These are phyloP conservation scores for Cyanoramphus novaezelandiae DNA, from an alignment of 2,113 vertebrate species.

Conservation along the genomic window DNA sequence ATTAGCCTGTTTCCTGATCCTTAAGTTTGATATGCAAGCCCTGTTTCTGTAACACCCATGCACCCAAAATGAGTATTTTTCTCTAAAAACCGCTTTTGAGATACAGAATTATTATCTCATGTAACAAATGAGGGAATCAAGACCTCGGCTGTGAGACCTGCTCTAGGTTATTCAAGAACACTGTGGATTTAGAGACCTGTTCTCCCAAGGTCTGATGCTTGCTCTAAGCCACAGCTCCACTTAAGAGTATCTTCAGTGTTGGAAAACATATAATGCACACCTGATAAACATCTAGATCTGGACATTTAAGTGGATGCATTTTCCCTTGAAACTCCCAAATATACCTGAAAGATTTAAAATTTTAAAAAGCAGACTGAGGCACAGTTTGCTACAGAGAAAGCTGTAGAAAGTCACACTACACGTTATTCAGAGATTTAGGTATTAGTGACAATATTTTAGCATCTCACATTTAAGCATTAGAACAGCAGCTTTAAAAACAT, in stretches of 20 bases:
- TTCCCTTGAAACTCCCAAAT: not conserved
- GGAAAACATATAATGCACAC: not conserved
- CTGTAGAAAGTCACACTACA: not conserved
- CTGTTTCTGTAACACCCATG: rapidly evolving
- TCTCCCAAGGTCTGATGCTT: not conserved
- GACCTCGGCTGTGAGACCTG: not conserved
- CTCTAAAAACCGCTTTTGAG: not conserved
- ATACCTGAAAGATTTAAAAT: not conserved
- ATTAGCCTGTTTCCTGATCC: not conserved
- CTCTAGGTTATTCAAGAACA: not conserved
- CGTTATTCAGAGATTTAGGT: not conserved
- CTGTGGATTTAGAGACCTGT: not conserved
- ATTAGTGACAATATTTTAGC: not conserved
- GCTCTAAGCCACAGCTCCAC: not conserved
- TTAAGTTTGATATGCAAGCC: not conserved
- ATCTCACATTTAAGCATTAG: not conserved
- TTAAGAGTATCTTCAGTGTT: not conserved
- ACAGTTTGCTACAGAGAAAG: not conserved
- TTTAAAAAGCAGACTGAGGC: not conserved
- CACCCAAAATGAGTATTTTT: not conserved
- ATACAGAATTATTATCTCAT: not conserved
- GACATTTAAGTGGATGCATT: not conserved
- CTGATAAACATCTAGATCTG: not conserved
- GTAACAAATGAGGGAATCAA: not conserved
- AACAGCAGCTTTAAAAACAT: not conserved